Evolutionary conservation across 2,113 vertebrate genomes (phyloP), one percentile per base, ranked within the genome.

Genomic region (Oplegnathus fasciatus): DNA sequence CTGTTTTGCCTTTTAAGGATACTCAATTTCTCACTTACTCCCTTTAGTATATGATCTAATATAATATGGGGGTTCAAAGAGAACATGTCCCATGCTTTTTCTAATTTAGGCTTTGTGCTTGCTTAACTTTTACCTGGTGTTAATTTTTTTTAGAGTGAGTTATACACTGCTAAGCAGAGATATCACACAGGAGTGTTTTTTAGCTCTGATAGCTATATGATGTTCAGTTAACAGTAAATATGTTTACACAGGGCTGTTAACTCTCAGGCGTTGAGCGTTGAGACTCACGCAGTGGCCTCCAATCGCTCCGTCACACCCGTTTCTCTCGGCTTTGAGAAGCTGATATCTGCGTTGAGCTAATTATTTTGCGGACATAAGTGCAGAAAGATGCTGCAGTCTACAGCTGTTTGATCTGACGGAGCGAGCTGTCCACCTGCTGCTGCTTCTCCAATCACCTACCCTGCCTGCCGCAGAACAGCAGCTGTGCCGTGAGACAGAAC

Each of bases 341-440:
- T 78, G 52, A 46, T 61, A 57, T 65, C 22, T 11, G 52, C 68
- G 66, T 50, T 68, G 22, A 82, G 52, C 50, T 76, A 77, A 85
- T 90, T 82, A 83, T 79, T 78, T 57, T 73, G 74, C 55, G 62
- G 78, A 86, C 60, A 62, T 57, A 44, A 46, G 71, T 52, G 17
- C 20, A 28, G 54, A 74, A 57, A 60, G 62, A 54, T 30, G 9
- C 66, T n/a, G 18, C 46, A 34, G 64, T 48, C 48, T 69, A 24
- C 70, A 78, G 87, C 77, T 85, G 82, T 83, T 88, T 75, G 86
- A 87, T 80, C 50, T 55, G 83, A 82, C 78, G 68, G 32, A 40
- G 70, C 26, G 52, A 78, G 71, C 80, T 9, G 79, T 83, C 75
- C 80, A 75, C 89, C 89, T 86, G 87, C 86, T 84, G 87, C 87